Percentiles rank a stretch among this genome's conserved stretches.
phyloP scores from a whole-genome alignment of 2,888 invertebrate species.

The Digitonthophagus gazella region DNA sequence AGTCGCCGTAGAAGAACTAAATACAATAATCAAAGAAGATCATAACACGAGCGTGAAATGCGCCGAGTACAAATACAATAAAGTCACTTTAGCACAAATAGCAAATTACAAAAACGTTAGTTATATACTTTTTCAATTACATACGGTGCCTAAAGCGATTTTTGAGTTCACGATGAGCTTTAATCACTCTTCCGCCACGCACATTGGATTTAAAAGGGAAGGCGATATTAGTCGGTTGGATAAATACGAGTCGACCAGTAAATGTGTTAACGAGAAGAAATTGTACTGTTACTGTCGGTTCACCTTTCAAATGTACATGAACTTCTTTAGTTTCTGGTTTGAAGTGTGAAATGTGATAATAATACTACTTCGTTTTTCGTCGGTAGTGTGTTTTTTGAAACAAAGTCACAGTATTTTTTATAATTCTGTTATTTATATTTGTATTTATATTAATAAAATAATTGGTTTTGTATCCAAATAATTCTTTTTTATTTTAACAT shows the following conservation, averaged over 20 bases:
- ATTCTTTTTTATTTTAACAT: neutral
- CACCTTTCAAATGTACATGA: conserved; percentile 4
- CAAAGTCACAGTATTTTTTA: neutral
- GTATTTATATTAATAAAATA: neutral
- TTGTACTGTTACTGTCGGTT: conserved; percentile 58
- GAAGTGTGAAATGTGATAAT: conserved; percentile 21
- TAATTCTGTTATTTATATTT: neutral
- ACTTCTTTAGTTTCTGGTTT: conserved; percentile 17
- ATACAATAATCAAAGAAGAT: conserved; percentile 26
- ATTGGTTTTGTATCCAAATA: neutral
- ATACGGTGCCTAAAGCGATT: conserved; percentile 64
- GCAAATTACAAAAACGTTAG: conserved; percentile 36
- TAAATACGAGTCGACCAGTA: conserved; percentile 53
- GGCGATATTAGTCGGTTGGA: conserved; percentile 64
- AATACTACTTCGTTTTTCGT: neutral
- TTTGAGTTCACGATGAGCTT: conserved; percentile 71
- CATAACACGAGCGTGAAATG: conserved; percentile 5
- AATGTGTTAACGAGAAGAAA: conserved; percentile 56
- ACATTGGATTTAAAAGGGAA: conserved; percentile 49
- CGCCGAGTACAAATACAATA: conserved; percentile 46
- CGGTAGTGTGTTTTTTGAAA: too few species aligned
- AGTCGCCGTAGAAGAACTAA: conserved; percentile 48
- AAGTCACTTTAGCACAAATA: conserved; percentile 46
- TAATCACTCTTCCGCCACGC: conserved; percentile 9
- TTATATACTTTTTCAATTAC: conserved; percentile 61